A percentile compares a stretch with the other conserved stretches of the same genome.
Conservation (phyloP, 2,797 vertebrate species). For the Acanthurus tractus region DNA sequence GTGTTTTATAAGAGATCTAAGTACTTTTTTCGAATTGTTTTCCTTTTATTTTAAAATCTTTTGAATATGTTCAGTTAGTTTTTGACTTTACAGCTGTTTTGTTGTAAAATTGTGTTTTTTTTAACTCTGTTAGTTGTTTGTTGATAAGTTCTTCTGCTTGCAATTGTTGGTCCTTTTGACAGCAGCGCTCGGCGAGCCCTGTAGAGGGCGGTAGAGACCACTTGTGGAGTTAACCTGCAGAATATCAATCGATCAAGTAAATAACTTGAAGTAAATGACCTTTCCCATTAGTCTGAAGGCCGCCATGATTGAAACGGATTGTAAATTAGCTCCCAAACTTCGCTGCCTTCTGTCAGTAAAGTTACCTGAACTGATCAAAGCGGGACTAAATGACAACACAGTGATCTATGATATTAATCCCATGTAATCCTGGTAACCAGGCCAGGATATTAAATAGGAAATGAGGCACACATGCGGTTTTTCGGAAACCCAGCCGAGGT, state of each 20-base stretch:
- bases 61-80: too few relatives aligned
- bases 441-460: slow-evolving; percentile 70
- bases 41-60: background rate
- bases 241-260: background rate
- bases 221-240: background rate
- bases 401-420: slow-evolving; percentile 32
- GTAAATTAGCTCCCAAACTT: background rate
- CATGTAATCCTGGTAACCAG: slow-evolving; percentile 45
- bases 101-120: too few relatives aligned
- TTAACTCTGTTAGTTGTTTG: too few relatives aligned
- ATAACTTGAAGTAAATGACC: background rate
- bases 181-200: background rate
- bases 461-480: slow-evolving; percentile 63
- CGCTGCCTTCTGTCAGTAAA: background rate
- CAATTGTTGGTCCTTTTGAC: too few relatives aligned
- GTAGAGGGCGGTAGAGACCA: slow-evolving; percentile 65
- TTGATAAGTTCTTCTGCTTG: too few relatives aligned
- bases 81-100: too few relatives aligned
- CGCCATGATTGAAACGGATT: fast-evolving
- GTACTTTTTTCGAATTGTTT: too few relatives aligned
- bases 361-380: background rate
- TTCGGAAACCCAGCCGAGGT: slow-evolving; percentile 73
- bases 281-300: background rate
- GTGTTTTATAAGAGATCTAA: background rate
- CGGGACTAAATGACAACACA: background rate